Evolutionary conservation across 2,113 vertebrate species (phyloP).

Genomic region (Uria lomvia): DNA sequence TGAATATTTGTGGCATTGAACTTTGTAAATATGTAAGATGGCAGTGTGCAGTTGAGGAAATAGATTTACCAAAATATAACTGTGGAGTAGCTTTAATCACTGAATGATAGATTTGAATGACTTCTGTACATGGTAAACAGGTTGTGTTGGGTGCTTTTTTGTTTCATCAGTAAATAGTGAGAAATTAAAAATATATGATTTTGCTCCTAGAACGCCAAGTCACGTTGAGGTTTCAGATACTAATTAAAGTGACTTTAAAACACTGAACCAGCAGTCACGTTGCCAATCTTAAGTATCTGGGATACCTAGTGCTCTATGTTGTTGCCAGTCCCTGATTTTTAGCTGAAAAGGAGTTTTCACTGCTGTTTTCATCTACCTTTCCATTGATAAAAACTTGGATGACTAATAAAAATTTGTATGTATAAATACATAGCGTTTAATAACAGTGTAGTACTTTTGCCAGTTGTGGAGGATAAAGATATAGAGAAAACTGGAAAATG

Average conservation of each 20-base stretch:
- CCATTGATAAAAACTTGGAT: background rate
- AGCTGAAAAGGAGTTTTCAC: background rate
- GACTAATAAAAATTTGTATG: background rate
- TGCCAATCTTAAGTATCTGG: background rate
- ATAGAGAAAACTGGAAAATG: background rate
- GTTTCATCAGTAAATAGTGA: background rate
- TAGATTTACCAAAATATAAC: background rate
- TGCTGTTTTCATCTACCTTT: background rate
- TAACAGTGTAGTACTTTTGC: background rate
- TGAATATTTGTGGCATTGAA: background rate
- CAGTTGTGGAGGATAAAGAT: background rate
- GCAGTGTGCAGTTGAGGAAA: background rate
- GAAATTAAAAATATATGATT: rapidly evolving
- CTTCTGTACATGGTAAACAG: background rate
- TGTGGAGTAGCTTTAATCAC: background rate
- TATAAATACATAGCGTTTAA: background rate
- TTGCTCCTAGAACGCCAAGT: background rate
- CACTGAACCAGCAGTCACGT: background rate
- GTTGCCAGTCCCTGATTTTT: background rate
- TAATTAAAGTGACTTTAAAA: background rate
- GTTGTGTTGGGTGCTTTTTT: background rate
- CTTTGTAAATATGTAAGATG: background rate
- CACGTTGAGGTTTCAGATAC: background rate
- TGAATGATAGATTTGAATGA: background rate
- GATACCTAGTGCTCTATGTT: background rate